Percentiles rank a stretch among this genome's conserved stretches.
Evolutionary conservation across 2,113 vertebrate species (phyloP).

Genomic region (Columbina picui): DNA sequence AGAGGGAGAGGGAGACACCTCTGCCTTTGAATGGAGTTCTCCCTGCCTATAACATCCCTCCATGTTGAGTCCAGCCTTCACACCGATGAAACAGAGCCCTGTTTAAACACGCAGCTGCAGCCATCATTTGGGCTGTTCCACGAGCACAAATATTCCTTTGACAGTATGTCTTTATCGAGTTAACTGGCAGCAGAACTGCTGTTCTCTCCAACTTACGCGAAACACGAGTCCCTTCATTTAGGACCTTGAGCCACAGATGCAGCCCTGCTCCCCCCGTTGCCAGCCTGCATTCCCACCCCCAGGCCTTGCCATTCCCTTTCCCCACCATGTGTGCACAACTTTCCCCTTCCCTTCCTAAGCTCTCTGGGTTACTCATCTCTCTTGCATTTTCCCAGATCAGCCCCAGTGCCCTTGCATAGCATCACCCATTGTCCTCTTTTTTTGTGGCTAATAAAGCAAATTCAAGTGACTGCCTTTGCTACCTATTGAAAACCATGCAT

Average conservation of each 20-base stretch:
- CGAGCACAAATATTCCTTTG: constrained; percentile 55
- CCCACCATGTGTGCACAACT: accelerated
- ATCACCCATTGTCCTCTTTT: neutral
- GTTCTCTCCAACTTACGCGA: neutral
- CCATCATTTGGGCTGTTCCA: neutral
- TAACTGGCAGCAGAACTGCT: constrained; percentile 19
- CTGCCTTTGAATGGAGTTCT: neutral
- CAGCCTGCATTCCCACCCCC: neutral
- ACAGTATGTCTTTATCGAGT: neutral
- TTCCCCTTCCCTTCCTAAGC: neutral
- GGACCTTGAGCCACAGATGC: neutral
- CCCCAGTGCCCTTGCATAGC: neutral
- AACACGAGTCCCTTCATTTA: constrained; percentile 18
- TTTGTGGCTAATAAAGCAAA: neutral
- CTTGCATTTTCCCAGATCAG: neutral
- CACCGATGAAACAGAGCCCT: neutral
- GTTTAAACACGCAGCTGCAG: constrained; percentile 42
- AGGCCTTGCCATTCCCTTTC: neutral
- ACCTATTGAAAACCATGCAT: neutral
- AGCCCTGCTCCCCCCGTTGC: neutral
- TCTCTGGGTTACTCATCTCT: neutral
- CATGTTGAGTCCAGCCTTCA: neutral
- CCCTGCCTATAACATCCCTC: neutral
- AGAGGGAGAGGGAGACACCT: neutral
- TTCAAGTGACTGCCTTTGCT: neutral